Evolutionary conservation across 1,140 invertebrate species (phyloP), one percentile per base, ranked within the genome.

Genomic region (Drosophila melanica): DNA sequence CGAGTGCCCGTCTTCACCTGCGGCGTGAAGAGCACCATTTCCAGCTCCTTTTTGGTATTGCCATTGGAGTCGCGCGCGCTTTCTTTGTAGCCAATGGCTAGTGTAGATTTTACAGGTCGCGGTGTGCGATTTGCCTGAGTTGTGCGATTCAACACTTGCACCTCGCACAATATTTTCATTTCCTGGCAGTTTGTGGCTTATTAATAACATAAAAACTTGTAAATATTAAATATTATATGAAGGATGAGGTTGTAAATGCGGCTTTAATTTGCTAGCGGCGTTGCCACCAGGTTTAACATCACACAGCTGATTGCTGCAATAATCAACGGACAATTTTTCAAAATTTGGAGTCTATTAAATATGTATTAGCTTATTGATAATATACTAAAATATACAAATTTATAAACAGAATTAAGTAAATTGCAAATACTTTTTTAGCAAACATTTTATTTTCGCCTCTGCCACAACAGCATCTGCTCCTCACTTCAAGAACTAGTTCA

Each of bases 91-190:
- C 94, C 95, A 42, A 96, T 91, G 1, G 94, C 94, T 48, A 96
- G 82, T 0, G 94, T 95, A 14, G 95, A 94, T 90, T 90, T 90
- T 0, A 89, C 70, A 93, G 92, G 75, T 93, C 93, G 81, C 77
- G 93, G 80, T 76, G 93, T 91, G 91, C 76, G 84, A 81, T 92
- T 92, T 79, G 90, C 87, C 76, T 70, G 75, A 72, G 92, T 69
- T 53, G 90, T 77, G 69, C 95, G 94, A 80, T 96, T 95, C 51
- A 93, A 91, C 41, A 96, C 92, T 81, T 94, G 93, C 12, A 96
- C 92, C 76, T 93, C 94, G 87, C 95, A 96, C 20, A 93, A 86
- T 75, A 96, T 92, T 92, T 95, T 96, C 95, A 96, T 96, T 47
- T 27, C 33, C 68, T 3, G 8, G 55, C 55, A 8, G 37, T 4